Conservation (phyloP, 2,113 vertebrate genomes). For the Leptodactylus fuscus region DNA sequence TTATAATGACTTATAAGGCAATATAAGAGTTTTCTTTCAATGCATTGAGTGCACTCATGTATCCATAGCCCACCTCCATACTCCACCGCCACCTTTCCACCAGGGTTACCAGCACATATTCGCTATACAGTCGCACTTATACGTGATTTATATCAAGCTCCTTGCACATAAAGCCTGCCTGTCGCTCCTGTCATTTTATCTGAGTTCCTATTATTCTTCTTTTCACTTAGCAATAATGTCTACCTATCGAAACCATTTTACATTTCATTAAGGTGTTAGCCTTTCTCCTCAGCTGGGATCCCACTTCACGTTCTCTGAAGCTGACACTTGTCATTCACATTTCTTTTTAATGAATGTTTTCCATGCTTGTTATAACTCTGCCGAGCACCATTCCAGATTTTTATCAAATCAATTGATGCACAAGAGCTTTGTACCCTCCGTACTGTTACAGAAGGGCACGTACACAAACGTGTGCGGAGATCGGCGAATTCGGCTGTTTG, state of each 20-base stretch:
- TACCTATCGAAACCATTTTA: slow-evolving; percentile 27
- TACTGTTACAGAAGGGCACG: background rate
- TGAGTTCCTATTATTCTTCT: slow-evolving; percentile 15
- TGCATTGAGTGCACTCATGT: background rate
- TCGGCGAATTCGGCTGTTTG: too few species aligned
- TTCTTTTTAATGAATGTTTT: slow-evolving; percentile 28
- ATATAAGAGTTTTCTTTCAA: too few species aligned
- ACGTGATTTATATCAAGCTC: background rate
- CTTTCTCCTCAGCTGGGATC: slow-evolving; percentile 14
- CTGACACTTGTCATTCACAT: slow-evolving; percentile 48
- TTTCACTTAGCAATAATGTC: slow-evolving; percentile 40
- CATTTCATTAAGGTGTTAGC: slow-evolving; percentile 43
- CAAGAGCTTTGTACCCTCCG: slow-evolving; percentile 1
- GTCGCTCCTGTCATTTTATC: background rate
- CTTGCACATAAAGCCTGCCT: background rate
- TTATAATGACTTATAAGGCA: too few species aligned
- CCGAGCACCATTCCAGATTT: background rate
- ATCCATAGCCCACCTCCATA: background rate
- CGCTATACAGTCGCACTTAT: background rate
- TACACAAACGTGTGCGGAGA: background rate
- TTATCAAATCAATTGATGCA: background rate
- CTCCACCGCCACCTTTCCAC: background rate
- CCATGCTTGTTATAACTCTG: slow-evolving; percentile 8
- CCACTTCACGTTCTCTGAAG: background rate
- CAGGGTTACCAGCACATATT: background rate